Evolutionary conservation across 2,888 invertebrate genomes (phyloP).

Genomic region (Heliconius erato): DNA sequence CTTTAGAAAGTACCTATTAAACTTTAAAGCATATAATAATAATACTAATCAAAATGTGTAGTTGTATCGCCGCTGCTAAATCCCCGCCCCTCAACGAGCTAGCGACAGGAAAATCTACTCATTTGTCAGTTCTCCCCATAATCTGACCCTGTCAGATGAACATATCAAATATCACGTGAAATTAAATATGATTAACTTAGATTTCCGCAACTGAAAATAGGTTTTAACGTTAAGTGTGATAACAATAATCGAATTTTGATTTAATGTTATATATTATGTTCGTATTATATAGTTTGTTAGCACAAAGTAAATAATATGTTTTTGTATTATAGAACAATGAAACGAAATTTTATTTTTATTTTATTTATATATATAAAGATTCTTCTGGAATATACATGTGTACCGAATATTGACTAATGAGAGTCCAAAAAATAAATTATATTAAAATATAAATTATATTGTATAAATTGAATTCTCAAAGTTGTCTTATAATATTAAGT

Average conservation of each 20-base stretch:
- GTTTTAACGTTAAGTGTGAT: not conserved
- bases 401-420: not conserved
- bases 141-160: constrained; percentile 71
- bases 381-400: too few relatives aligned
- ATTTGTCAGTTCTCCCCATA: constrained; percentile 77
- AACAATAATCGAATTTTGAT: not conserved
- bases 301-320: not conserved
- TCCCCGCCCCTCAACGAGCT: constrained; percentile 57
- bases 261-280: not conserved
- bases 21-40: constrained; percentile 38
- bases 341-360: not conserved
- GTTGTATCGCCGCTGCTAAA: constrained; percentile 67
- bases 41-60: constrained; percentile 43
- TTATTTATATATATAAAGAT: too few relatives aligned
- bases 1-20: constrained; percentile 24
- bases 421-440: not conserved
- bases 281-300: not conserved
- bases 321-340: not conserved
- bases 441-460: not conserved
- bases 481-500: not conserved
- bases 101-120: constrained; percentile 75
- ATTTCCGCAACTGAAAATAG: constrained; percentile 32
- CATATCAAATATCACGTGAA: constrained; percentile 83
- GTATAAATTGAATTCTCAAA: not conserved
- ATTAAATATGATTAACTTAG: constrained; percentile 73